Conservation (phyloP, 1,140 invertebrate species). For the Zelostemma sp. region DNA sequence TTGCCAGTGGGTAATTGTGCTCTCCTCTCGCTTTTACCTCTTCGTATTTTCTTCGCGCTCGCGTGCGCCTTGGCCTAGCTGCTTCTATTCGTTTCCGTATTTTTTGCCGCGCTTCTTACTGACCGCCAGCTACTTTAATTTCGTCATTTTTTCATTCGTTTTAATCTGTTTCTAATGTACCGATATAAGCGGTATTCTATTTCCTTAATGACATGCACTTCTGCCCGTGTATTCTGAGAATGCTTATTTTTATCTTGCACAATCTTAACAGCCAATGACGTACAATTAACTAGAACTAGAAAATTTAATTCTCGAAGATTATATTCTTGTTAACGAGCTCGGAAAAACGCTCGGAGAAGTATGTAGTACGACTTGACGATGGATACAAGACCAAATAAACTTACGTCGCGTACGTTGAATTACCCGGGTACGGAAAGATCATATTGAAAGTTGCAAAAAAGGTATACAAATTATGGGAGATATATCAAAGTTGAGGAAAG, state of each 20-base stretch:
- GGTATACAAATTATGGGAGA: too few relatives aligned
- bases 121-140: slow-evolving; percentile 32
- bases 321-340: neutral
- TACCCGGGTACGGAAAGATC: too few relatives aligned
- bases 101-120: slow-evolving; percentile 41
- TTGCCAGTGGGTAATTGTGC: slow-evolving; percentile 64
- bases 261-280: slow-evolving; percentile 2
- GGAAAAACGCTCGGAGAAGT: neutral
- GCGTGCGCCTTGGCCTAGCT: slow-evolving; percentile 21
- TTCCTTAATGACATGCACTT: slow-evolving; percentile 33
- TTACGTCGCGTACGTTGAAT: too few relatives aligned
- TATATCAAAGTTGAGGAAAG: too few relatives aligned
- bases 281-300: neutral
- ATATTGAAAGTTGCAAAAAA: too few relatives aligned
- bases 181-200: slow-evolving; percentile 31
- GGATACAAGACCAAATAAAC: too few relatives aligned
- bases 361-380: neutral
- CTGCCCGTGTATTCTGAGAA: neutral
- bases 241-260: neutral
- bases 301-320: neutral
- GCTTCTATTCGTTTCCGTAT: slow-evolving; percentile 58
- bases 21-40: slow-evolving; percentile 60
- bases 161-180: slow-evolving; percentile 22
- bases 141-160: slow-evolving; percentile 38
- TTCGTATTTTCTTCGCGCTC: slow-evolving; percentile 51